Conservation (phyloP, 1,140 invertebrate species). For the Cephus cinctus region DNA sequence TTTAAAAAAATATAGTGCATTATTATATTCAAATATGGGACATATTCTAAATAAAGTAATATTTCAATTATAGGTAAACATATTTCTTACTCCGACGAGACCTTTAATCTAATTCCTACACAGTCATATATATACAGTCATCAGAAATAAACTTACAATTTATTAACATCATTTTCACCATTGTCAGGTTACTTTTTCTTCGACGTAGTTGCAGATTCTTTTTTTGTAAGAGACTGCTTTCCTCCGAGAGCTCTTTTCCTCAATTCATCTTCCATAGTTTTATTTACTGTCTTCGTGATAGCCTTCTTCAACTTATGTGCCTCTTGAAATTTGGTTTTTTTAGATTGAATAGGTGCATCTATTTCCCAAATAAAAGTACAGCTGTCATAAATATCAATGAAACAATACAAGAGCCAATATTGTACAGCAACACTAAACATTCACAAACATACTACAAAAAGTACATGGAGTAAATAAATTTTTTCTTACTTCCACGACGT, state of each 20-base stretch:
- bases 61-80: too few relatives aligned
- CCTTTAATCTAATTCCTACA: too few relatives aligned
- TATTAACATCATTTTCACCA: conserved; percentile 3
- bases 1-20: too few relatives aligned
- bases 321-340: conserved; percentile 61
- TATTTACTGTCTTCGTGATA: conserved; percentile 64
- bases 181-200: conserved; percentile 4
- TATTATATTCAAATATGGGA: too few relatives aligned
- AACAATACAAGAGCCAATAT: conserved; percentile 8
- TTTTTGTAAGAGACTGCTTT: conserved; percentile 49
- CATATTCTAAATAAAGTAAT: too few relatives aligned
- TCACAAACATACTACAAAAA: too few relatives aligned
- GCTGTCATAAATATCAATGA: conserved; percentile 1
- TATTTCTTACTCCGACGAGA: too few relatives aligned
- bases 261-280: conserved; percentile 62
- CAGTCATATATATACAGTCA: too few relatives aligned
- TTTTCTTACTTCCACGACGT: conserved; percentile 54
- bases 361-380: neutral
- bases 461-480: too few relatives aligned
- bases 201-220: conserved; percentile 23
- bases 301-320: conserved; percentile 62
- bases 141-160: conserved; percentile 4
- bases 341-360: conserved; percentile 64
- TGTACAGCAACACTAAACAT: conserved; percentile 5
- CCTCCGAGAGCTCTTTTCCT: conserved; percentile 56